A percentile compares a stretch with the other conserved stretches of the same genome.
These are phyloP conservation scores for Nothoprocta pentlandii DNA, from an alignment of 2,113 vertebrate species.

Conservation along the genomic window DNA sequence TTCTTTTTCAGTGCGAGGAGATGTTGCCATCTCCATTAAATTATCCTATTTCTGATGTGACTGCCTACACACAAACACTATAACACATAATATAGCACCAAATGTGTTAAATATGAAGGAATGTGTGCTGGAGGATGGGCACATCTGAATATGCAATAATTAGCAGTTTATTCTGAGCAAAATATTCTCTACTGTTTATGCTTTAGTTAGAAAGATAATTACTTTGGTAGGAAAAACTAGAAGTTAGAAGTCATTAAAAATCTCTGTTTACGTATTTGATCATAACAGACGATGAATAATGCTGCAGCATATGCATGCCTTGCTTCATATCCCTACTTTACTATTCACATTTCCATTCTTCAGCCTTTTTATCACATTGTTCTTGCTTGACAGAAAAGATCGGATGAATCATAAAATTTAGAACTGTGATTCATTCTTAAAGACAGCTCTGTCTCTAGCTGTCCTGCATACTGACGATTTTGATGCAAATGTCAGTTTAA, in stretches of 20 bases:
- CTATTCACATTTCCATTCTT: background rate
- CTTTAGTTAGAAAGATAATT: background rate
- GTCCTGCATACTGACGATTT: constrained; percentile 21
- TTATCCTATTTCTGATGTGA: background rate
- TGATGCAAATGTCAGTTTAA: constrained; percentile 25
- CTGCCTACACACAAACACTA: background rate
- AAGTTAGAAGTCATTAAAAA: background rate
- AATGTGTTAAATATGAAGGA: background rate
- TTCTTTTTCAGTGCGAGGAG: background rate
- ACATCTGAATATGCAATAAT: background rate
- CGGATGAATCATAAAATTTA: constrained; percentile 8
- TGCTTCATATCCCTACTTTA: background rate
- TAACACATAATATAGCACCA: accelerated
- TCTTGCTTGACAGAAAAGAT: background rate
- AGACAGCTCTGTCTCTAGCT: constrained; percentile 40
- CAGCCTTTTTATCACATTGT: background rate
- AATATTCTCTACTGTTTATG: background rate
- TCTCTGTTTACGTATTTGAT: background rate
- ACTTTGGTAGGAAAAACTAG: background rate
- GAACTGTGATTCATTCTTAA: constrained; percentile 30
- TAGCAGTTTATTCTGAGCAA: background rate
- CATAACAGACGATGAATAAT: background rate
- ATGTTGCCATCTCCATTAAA: background rate
- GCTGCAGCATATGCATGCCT: background rate
- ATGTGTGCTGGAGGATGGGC: background rate